Conservation (phyloP, 2,113 vertebrate species). For the Cebus imitator region DNA sequence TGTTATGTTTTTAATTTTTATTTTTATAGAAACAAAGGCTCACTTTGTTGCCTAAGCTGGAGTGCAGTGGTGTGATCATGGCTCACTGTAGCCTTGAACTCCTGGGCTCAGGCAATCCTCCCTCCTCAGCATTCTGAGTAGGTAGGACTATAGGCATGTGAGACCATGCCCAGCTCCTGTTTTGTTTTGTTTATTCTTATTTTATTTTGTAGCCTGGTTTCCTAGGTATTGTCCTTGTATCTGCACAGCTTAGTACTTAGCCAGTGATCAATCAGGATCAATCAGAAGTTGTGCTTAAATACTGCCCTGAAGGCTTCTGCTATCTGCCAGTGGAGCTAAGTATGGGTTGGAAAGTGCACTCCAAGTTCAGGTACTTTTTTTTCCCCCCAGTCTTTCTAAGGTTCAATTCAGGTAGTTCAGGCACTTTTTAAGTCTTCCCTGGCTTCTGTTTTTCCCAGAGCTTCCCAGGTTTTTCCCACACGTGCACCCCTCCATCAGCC, state of each 20-base stretch:
- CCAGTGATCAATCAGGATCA: not conserved
- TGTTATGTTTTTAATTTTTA: too few species aligned
- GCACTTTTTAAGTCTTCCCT: not conserved
- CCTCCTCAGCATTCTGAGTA: too few species aligned
- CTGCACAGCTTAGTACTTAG: not conserved
- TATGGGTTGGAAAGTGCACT: not conserved
- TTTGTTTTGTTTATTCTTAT: not conserved
- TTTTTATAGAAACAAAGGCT: too few species aligned
- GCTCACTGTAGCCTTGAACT: too few species aligned
- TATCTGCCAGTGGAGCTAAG: not conserved
- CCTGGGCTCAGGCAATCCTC: too few species aligned
- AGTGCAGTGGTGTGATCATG: too few species aligned
- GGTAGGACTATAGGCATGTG: too few species aligned
- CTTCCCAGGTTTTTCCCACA: not conserved
- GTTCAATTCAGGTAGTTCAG: too few species aligned
- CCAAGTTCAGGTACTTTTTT: too few species aligned
- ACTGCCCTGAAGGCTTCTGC: fast-evolving
- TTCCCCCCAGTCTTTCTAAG: too few species aligned
- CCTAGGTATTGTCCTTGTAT: not conserved
- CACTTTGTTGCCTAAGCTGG: too few species aligned
- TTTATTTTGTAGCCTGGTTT: not conserved
- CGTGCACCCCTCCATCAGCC: not conserved
- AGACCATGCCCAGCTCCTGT: too few species aligned
- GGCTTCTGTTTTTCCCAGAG: not conserved
- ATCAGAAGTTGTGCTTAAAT: not conserved